phyloP scores from a whole-genome alignment of 1,140 invertebrate genomes.

The Pararge aegeria region DNA sequence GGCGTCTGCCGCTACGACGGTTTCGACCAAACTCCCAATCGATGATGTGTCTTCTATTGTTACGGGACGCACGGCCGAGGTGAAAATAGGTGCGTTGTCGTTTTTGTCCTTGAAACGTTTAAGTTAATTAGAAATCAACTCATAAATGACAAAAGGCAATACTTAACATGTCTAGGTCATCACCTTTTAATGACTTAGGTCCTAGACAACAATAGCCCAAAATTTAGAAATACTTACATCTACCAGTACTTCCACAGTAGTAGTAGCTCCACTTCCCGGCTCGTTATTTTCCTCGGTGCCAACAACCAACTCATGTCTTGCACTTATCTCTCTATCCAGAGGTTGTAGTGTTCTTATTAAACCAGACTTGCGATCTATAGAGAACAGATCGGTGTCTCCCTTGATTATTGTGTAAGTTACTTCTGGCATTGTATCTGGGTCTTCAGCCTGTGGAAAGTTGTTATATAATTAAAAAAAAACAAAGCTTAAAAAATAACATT shows the following conservation, averaged over 20 bases:
- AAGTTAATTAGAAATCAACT: too few species aligned
- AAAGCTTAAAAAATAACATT: too few species aligned
- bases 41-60: constrained; percentile 90
- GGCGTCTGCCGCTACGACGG: constrained; percentile 88
- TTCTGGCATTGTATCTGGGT: constrained; percentile 89
- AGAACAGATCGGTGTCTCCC: constrained; percentile 89
- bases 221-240: constrained; percentile 78
- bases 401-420: constrained; percentile 92
- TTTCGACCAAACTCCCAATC: constrained; percentile 89
- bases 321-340: constrained; percentile 89
- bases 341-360: constrained; percentile 87
- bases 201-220: too few species aligned
- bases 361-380: constrained; percentile 89
- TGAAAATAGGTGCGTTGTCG: constrained; percentile 92
- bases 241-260: constrained; percentile 88
- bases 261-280: constrained; percentile 85
- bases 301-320: constrained; percentile 86
- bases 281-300: constrained; percentile 90
- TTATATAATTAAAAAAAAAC: neutral
- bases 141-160: too few species aligned
- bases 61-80: constrained; percentile 88
- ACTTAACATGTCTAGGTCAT: too few species aligned
- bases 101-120: constrained; percentile 84
- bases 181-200: neutral
- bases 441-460: constrained; percentile 69